Evolutionary conservation across 2,888 invertebrate genomes (phyloP).

Genomic region (Folsomia manolachei): DNA sequence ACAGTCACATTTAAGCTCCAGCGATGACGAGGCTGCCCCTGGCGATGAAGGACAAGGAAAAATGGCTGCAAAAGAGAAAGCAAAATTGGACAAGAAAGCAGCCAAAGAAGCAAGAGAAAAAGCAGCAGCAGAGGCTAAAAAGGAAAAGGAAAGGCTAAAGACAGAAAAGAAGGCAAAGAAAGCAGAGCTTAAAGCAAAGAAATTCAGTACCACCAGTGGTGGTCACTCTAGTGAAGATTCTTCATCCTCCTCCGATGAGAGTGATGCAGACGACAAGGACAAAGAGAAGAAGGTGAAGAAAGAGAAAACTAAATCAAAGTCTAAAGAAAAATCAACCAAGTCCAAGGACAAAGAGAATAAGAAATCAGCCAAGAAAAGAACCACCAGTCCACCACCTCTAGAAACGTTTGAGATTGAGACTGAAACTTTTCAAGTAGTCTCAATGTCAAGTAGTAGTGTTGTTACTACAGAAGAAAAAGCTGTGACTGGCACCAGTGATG

Average conservation of each 20-base stretch:
- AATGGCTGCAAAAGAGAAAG: constrained; percentile 24
- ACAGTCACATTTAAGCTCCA: constrained; percentile 13
- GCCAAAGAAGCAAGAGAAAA: constrained; percentile 31
- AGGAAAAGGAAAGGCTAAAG: constrained; percentile 31
- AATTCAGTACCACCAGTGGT: constrained; percentile 6
- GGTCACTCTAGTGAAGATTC: constrained; percentile 19
- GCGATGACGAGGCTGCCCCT: constrained; percentile 34
- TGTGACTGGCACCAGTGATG: not conserved
- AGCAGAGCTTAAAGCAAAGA: constrained; percentile 29
- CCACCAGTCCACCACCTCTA: constrained; percentile 5
- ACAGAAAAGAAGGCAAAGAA: constrained; percentile 36
- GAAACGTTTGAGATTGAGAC: constrained; percentile 23
- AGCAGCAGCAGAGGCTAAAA: constrained; percentile 16
- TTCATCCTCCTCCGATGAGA: constrained; percentile 41
- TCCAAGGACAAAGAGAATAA: constrained; percentile 25
- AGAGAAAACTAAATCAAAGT: constrained; percentile 28
- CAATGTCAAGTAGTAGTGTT: not conserved
- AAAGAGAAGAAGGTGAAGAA: constrained; percentile 20
- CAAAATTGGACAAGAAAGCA: constrained; percentile 35
- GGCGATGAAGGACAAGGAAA: constrained; percentile 22
- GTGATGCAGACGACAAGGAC: constrained; percentile 30
- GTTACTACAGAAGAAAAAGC: not conserved
- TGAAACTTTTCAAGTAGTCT: not conserved
- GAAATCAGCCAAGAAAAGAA: constrained; percentile 22
- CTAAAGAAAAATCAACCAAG: constrained; percentile 23